Evolutionary conservation across 2,888 invertebrate genomes (phyloP), one percentile per base, ranked within the genome.

Genomic region (Tetheella fluctuosa): DNA sequence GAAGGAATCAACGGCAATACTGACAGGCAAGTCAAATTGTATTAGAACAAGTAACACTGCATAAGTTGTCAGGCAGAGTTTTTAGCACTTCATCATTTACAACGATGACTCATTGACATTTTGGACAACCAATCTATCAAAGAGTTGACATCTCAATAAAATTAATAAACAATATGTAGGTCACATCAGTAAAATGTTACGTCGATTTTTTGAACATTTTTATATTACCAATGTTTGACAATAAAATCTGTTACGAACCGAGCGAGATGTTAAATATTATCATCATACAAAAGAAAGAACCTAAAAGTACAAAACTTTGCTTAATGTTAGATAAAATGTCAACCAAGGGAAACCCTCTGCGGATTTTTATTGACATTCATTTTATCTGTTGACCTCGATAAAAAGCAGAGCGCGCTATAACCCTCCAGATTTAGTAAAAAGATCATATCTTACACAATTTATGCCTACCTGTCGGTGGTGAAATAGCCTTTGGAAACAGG

Each of bases 401-500:
- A 55, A 55, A 55, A 48, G 17, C 34, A 34, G 34, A 30, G 15
- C 34, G 55, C 34, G 55, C 34, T 55, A 34, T 25, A 7, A 55
- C 30, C 28, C 23, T 52, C 58, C 52, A 52, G 52, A 52, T 58
- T 52, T 30, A 20, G 20, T 52, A 52, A 52, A 48, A 52, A 52
- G 58, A 23, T 58, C 52, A 58, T 28, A 58, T 68, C 62, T 57
- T 65, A 58, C 57, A 34, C 23, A 23, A 39, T 54, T 54, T 17
- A 42, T 20, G n/a, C 54, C 25, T 13, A 58, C 58, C 54, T 58
- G 34, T 65, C 64, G 63, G 62, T 64, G 63, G 65, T 58, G 66
- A 67, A 72, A 73, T 62, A 58, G 20, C 28, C 68, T 64, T 63
- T 55, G 64, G 62, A 64, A 70, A 67, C 63, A 68, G 60, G 71